Percentiles rank a stretch among this genome's conserved stretches.
These are phyloP conservation scores for Cheilosia variabilis DNA, from an alignment of 2,888 invertebrate genomes.

Conservation along the genomic window DNA sequence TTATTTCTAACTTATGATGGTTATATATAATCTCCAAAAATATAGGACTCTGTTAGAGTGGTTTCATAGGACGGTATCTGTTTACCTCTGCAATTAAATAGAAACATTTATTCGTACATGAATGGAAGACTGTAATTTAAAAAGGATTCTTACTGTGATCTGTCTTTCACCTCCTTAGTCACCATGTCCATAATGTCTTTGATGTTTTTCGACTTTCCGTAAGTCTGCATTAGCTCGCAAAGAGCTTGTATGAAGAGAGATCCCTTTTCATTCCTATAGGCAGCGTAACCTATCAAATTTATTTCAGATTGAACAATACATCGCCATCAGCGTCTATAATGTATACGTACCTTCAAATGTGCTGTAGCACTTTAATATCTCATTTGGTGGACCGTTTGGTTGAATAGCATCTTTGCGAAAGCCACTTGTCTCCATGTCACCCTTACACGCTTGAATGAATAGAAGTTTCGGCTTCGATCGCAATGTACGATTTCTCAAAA, in stretches of 20 bases:
- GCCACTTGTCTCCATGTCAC: constrained; percentile 78
- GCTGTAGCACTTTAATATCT: constrained; percentile 83
- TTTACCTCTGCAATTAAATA: constrained; percentile 77
- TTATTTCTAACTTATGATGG: background rate
- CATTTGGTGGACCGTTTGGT: constrained; percentile 79
- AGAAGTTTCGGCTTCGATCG: constrained; percentile 81
- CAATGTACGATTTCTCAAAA: constrained; percentile 80
- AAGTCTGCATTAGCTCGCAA: constrained; percentile 79
- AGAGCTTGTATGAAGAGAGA: constrained; percentile 81
- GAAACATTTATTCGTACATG: background rate
- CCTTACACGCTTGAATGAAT: constrained; percentile 83
- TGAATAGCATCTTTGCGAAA: constrained; percentile 79
- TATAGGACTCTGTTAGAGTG: constrained; percentile 80
- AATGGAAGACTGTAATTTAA: background rate
- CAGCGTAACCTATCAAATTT: constrained; percentile 79
- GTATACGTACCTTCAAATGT: constrained; percentile 81
- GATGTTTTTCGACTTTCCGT: constrained; percentile 79
- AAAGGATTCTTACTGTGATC: constrained; percentile 77
- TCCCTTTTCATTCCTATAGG: constrained; percentile 81
- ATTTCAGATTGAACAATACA: background rate
- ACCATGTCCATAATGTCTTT: constrained; percentile 81
- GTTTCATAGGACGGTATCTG: constrained; percentile 82
- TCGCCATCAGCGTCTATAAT: background rate
- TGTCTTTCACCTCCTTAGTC: constrained; percentile 76
- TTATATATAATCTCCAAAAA: constrained; percentile 81